Evolutionary conservation across 2,113 vertebrate genomes (phyloP).

Genomic region (Caranx ignobilis): DNA sequence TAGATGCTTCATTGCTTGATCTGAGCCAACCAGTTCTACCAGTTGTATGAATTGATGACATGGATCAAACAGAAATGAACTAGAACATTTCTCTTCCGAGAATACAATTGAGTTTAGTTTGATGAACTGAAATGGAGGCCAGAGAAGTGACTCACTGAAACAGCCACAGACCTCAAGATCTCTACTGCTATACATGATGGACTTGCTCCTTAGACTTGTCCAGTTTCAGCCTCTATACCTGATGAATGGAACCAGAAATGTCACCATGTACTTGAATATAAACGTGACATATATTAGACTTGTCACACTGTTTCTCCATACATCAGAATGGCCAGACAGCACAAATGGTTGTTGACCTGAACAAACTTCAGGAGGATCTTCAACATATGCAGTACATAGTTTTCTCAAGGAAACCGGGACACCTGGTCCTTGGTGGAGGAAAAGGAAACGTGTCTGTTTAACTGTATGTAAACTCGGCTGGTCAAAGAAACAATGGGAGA

Average conservation of each 20-base stretch:
- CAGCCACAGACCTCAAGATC: too few relatives aligned
- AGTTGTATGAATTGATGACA: conserved; percentile 3
- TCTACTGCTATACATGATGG: too few relatives aligned
- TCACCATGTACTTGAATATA: too few relatives aligned
- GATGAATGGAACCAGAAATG: too few relatives aligned
- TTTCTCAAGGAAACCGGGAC: conserved; percentile 30
- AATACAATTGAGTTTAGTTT: too few relatives aligned
- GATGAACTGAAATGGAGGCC: not conserved
- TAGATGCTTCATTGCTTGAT: conserved; percentile 25
- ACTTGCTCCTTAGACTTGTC: too few relatives aligned
- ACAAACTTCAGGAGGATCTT: conserved; percentile 18
- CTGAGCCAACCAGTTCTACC: not conserved
- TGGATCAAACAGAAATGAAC: conserved; percentile 17
- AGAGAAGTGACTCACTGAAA: not conserved
- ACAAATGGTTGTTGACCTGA: not conserved
- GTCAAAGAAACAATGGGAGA: conserved; percentile 24
- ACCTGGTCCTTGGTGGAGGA: conserved; percentile 36
- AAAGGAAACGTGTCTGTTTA: conserved; percentile 45
- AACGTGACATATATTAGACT: not conserved
- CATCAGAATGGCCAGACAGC: not conserved
- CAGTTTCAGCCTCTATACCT: too few relatives aligned
- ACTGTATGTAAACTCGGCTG: conserved; percentile 17
- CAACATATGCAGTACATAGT: conserved; percentile 22
- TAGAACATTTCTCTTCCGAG: not conserved
- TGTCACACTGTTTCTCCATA: not conserved